Percentiles rank a stretch among this genome's conserved stretches.
Evolutionary conservation across 1,140 invertebrate genomes (phyloP).

Genomic region (Drosophila funebris): DNA sequence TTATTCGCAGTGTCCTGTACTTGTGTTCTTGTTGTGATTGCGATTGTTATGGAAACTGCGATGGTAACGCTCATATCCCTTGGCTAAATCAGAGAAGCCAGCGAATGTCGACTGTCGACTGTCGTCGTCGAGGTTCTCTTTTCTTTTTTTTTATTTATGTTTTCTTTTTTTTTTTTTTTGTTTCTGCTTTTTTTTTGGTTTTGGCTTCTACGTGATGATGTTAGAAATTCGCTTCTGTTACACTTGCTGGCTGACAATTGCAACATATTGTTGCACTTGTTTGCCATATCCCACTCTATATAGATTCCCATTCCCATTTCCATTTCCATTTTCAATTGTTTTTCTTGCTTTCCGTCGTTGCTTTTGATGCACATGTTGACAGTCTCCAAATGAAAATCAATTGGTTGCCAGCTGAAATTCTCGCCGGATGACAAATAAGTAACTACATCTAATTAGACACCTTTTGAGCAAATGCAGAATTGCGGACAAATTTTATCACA

Average conservation of each 20-base stretch:
- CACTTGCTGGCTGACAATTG: conserved; percentile 57
- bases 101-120: conserved; percentile 4
- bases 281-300: neutral
- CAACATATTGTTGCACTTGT: conserved; percentile 68
- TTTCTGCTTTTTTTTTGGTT: conserved; percentile 12
- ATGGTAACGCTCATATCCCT: conserved; percentile 55
- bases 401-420: conserved; percentile 17
- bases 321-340: conserved; percentile 34
- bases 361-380: conserved; percentile 55
- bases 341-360: conserved; percentile 28
- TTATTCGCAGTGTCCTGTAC: conserved; percentile 24
- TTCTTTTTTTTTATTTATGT: neutral
- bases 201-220: conserved; percentile 57
- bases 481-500: too few relatives aligned
- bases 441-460: neutral
- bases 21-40: conserved; percentile 60
- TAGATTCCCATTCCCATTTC: conserved; percentile 24
- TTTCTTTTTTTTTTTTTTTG: conserved; percentile 1
- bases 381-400: conserved; percentile 49
- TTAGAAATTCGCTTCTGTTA: conserved; percentile 65
- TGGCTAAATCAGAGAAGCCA: conserved; percentile 49
- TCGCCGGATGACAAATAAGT: neutral
- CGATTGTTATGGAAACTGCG: conserved; percentile 70
- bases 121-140: neutral
- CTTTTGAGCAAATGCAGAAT: too few relatives aligned